Evolutionary conservation across 2,888 invertebrate genomes (phyloP), one percentile per base, ranked within the genome.

Genomic region (Nebria brevicollis): DNA sequence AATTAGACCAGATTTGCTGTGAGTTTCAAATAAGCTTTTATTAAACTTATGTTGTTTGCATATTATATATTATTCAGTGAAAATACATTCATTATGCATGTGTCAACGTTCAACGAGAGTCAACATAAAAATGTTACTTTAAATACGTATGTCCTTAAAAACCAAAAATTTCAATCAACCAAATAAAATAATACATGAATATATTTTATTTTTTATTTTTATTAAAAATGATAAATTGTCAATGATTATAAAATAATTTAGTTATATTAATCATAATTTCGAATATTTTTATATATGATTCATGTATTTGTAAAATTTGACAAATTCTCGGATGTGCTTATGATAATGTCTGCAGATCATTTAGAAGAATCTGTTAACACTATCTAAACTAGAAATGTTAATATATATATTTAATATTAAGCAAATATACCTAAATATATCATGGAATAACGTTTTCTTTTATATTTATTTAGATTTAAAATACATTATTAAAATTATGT

Each of bases 381-480:
- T 20, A 20, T 20, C 20, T 65, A 65, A 65, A 65, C 15, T 65
- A 65, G n/a, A 65, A 13, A 65, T 7, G 15, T 65, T n/a, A 0
- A 65, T n/a, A n/a, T 65, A 65, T 65, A 65, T 66, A 66, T 25
- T 66, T 10, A 66, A 7, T 20, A 25, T 11, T 20, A 66, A 66
- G 25, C 25, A 66, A 66, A 13, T 20, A 66, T 66, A 66, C 13
- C 25, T 13, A 11, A 15, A 8, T 20, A 66, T 66, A 66, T 66
- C 66, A 66, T 15, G 25, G 15, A 66, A 66, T 13, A 66, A 66
- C 66, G 66, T 66, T 13, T 26, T 6, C 25, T 13, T 25, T 13
- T 72, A 20, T 26, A 72, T 11, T 20, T 34, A 72, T 72, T 72
- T 72, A 72, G 34, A 72, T 72, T 72, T 72, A 72, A 25, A 72